phyloP scores from a whole-genome alignment of 2,888 invertebrate genomes.

The Theretra japonica region DNA sequence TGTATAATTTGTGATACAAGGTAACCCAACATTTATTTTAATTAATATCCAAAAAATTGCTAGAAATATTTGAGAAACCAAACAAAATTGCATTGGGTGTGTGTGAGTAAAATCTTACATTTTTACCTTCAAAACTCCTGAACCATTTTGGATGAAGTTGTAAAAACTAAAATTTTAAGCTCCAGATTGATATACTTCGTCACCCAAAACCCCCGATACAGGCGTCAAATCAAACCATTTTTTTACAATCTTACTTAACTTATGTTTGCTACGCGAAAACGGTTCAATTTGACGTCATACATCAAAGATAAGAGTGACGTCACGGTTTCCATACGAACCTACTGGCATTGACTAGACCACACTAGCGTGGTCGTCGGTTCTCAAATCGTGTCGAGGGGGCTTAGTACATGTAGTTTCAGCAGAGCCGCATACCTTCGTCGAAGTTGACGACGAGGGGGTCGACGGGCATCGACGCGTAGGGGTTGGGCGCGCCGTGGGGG shows the following conservation, averaged over 20 bases:
- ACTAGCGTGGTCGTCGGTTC: slow-evolving; percentile 35
- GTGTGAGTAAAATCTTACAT: neutral
- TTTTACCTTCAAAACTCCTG: neutral
- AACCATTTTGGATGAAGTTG: neutral
- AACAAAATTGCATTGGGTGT: neutral
- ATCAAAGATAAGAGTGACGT: neutral
- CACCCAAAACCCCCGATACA: slow-evolving; percentile 1
- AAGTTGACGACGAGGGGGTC: slow-evolving; percentile 91
- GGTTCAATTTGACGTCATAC: neutral
- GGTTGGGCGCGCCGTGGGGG: slow-evolving; percentile 56
- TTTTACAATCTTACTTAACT: slow-evolving; percentile 24
- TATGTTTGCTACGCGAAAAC: slow-evolving; percentile 3
- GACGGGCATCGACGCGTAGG: slow-evolving; percentile 81
- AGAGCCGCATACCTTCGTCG: slow-evolving; percentile 93
- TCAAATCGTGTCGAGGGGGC: slow-evolving; percentile 60
- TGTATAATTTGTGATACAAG: neutral
- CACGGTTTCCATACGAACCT: neutral
- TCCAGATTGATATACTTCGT: neutral
- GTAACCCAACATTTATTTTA: neutral
- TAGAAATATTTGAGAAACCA: neutral
- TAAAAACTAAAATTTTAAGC: neutral
- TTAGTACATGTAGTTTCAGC: slow-evolving; percentile 83
- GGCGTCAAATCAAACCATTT: neutral
- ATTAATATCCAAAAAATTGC: too few relatives aligned
- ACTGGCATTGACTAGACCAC: neutral